These are phyloP conservation scores for Drosophila prosaltans DNA, from an alignment of 1,140 invertebrate species.

Conservation along the genomic window DNA sequence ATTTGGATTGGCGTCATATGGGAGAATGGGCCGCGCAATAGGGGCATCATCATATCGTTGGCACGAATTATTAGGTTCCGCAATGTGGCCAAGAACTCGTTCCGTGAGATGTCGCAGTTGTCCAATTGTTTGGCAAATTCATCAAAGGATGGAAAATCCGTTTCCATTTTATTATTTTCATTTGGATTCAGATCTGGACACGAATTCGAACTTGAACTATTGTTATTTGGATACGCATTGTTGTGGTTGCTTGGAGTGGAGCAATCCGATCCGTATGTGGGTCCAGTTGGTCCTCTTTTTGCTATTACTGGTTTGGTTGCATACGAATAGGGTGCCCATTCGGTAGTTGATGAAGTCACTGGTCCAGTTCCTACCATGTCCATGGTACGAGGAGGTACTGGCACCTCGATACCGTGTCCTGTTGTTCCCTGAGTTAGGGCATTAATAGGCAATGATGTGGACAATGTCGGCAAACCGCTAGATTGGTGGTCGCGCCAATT, in stretches of 20 bases:
- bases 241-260: background rate
- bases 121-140: conserved; percentile 47
- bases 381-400: background rate
- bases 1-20: conserved; percentile 53
- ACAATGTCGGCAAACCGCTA: too few species aligned
- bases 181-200: background rate
- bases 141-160: conserved; percentile 40
- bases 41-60: conserved; percentile 51
- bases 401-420: background rate
- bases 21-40: conserved; percentile 40
- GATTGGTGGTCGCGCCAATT: background rate
- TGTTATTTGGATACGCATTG: background rate
- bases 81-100: conserved; percentile 52
- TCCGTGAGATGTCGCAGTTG: conserved; percentile 23
- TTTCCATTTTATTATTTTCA: too few species aligned
- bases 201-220: background rate
- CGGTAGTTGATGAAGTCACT: background rate
- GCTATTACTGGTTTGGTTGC: background rate
- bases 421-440: too few species aligned
- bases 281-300: background rate
- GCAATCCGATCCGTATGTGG: background rate
- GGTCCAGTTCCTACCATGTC: background rate
- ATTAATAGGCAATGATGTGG: too few species aligned
- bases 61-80: conserved; percentile 57
- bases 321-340: conserved; percentile 41